These are phyloP conservation scores for Hypselothyrea guttata DNA, from an alignment of 2,888 invertebrate species.

Conservation along the genomic window DNA sequence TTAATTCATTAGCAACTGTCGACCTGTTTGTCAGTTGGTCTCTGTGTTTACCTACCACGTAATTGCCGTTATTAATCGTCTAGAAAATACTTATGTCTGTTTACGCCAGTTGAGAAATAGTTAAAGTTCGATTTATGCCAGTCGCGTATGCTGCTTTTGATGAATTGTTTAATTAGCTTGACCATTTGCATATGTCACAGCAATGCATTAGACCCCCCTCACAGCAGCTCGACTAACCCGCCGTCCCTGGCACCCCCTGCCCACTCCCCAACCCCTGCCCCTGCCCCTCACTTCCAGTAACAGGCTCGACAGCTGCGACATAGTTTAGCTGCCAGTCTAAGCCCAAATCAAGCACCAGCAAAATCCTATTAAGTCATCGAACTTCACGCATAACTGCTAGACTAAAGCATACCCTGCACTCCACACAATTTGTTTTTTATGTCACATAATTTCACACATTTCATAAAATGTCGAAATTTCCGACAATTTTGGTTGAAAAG, in stretches of 20 bases:
- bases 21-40: conserved; percentile 59
- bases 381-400: conserved; percentile 29
- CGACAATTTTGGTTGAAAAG: background rate
- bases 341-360: conserved; percentile 19
- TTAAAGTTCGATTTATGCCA: conserved; percentile 50
- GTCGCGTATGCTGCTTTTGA: conserved; percentile 30
- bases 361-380: conserved; percentile 59
- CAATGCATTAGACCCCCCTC: conserved; percentile 42
- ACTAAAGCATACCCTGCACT: conserved; percentile 17
- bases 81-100: conserved; percentile 50
- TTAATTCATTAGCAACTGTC: conserved; percentile 71
- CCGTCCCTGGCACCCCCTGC: background rate
- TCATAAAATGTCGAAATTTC: background rate
- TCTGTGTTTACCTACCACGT: conserved; percentile 18
- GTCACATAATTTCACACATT: background rate
- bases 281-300: background rate
- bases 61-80: conserved; percentile 61
- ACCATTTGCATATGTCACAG: conserved; percentile 67
- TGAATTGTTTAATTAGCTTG: conserved; percentile 61
- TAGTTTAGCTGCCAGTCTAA: conserved; percentile 20
- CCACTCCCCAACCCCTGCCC: background rate
- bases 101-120: conserved; percentile 39
- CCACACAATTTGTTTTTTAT: too few relatives aligned
- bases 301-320: background rate
- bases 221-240: conserved; percentile 11